Evolutionary conservation across 2,888 invertebrate genomes (phyloP), one percentile per base, ranked within the genome.

Genomic region (Pterostichus niger): DNA sequence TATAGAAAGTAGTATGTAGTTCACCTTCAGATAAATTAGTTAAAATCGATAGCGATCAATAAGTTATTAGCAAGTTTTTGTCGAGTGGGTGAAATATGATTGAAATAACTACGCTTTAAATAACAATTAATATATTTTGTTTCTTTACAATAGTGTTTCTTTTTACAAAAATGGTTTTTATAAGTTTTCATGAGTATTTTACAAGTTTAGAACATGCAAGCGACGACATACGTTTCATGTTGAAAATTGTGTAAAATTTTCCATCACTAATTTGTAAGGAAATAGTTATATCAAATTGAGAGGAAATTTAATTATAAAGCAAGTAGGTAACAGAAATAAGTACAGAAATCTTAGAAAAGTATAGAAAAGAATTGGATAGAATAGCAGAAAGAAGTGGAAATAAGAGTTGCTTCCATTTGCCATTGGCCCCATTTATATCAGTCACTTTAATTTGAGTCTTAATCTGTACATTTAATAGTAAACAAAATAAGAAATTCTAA

Each of bases 181-280:
- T 24, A 68, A 68, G 31, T 68, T 44, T 68, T 71, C 15, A 71
- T 17, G 40, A 46, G 24, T 46, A 46, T 73, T 68, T 73, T 46
- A 73, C 17, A 73, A 13, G 15, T 64, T 13, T 11, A 61, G 64
- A 71, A 80, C 80, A 80, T 80, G 68, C 79, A 80, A 68, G 54
- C 71, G 68, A 77, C 49, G n/a, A 64, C 33, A 64, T 64, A 59
- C 24, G 59, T 59, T 59, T 9, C 40, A 40, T 40, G 40, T 40
- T 40, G 6, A 40, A 40, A 24, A 40, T 40, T 59, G 3, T 35
- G n/a, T 64, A 35, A 49, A 49, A 13, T 33, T 61, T 61, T n/a
- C 24, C 35, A 61, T n/a, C 64, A 64, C 35, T 35, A 13, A 31
- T 40, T 40, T 40, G 40, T 9, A 40, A 40, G 40, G 40, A 40